phyloP scores from a whole-genome alignment of 2,888 invertebrate species.

The Drosophila greeni region DNA sequence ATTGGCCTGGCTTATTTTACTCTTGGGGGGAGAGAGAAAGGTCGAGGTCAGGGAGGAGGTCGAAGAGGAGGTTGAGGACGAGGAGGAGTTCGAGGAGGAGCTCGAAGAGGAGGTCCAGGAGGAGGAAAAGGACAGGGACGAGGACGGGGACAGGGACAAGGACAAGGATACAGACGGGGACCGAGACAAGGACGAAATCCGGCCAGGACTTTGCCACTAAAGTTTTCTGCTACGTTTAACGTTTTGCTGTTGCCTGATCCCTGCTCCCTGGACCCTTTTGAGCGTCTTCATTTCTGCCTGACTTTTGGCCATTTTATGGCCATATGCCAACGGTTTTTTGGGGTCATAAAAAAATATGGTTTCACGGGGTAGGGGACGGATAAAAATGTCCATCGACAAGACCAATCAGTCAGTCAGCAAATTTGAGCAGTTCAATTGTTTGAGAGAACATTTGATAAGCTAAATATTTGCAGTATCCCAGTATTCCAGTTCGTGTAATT shows the following conservation, averaged over 20 bases:
- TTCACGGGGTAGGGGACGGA: constrained; percentile 42
- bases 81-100: neutral
- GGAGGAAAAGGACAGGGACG: neutral
- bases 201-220: constrained; percentile 42
- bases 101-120: neutral
- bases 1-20: constrained; percentile 41
- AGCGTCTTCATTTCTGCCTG: constrained; percentile 61
- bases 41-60: too few relatives aligned
- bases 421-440: constrained; percentile 29
- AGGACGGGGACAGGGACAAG: neutral
- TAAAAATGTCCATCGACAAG: constrained; percentile 49
- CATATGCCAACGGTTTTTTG: constrained; percentile 23
- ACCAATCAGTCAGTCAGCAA: constrained; percentile 48
- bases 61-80: neutral
- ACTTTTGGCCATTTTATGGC: constrained; percentile 58
- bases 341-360: constrained; percentile 60
- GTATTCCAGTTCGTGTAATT: constrained; percentile 46
- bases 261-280: constrained; percentile 33
- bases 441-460: constrained; percentile 20
- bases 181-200: neutral
- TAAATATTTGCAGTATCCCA: neutral
- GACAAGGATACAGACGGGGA: too few relatives aligned
- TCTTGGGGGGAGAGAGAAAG: neutral
- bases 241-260: too few relatives aligned
- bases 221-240: constrained; percentile 66